phyloP scores from a whole-genome alignment of 2,797 vertebrate species.

The Cossypha polioptera region DNA sequence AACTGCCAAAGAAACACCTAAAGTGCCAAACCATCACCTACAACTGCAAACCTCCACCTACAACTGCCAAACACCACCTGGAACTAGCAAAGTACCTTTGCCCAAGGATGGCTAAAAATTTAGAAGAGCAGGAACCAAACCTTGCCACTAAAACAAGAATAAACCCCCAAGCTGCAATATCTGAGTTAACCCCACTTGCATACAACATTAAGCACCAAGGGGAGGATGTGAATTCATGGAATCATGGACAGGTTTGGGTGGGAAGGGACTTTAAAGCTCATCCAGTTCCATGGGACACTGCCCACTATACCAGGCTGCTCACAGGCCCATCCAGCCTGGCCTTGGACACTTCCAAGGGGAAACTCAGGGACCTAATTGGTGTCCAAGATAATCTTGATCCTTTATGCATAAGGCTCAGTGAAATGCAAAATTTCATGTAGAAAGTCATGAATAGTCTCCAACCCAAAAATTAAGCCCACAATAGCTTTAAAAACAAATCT shows the following conservation, averaged over 20 bases:
- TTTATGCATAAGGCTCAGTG: background rate
- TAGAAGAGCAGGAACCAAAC: background rate
- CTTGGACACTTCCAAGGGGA: background rate
- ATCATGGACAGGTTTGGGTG: background rate
- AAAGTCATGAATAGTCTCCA: background rate
- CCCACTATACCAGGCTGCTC: background rate
- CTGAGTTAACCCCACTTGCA: background rate
- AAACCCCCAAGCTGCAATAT: background rate
- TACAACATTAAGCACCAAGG: background rate
- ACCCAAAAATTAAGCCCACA: background rate
- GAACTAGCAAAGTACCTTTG: background rate
- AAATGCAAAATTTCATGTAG: background rate
- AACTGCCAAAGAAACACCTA: no score
- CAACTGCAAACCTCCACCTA: rapidly evolving
- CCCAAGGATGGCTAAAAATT: background rate
- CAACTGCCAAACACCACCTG: background rate
- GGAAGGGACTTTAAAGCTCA: background rate
- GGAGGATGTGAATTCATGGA: background rate
- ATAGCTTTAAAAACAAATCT: background rate
- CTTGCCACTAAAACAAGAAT: background rate
- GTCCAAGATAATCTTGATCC: background rate
- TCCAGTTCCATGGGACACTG: background rate
- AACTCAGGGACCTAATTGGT: background rate
- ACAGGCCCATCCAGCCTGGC: background rate
- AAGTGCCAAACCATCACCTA: background rate